Conservation (phyloP, 2,888 invertebrate genomes). For the Hydropsyche betteni region DNA sequence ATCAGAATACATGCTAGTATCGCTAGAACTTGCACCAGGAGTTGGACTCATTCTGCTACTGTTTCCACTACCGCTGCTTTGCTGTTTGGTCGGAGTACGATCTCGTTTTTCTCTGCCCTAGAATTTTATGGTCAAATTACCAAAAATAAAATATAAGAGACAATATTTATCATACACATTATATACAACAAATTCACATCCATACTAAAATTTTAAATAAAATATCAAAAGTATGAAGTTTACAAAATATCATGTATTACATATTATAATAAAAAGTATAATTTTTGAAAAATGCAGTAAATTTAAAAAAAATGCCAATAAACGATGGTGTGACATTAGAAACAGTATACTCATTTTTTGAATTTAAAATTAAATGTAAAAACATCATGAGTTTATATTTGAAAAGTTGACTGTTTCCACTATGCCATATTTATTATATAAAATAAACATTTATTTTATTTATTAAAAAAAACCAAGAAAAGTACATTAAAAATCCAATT, state of each 20-base stretch:
- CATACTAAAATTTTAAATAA: background rate
- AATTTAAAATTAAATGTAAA: too few species aligned
- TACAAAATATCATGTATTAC: constrained; percentile 2
- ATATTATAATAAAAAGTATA: background rate
- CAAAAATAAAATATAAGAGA: background rate
- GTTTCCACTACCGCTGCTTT: constrained; percentile 62
- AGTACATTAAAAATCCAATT: too few species aligned
- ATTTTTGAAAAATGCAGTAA: background rate
- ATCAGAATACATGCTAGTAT: constrained; percentile 70
- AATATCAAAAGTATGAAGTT: background rate
- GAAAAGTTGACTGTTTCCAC: too few species aligned
- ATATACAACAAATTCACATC: constrained; percentile 10
- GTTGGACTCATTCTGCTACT: constrained; percentile 83
- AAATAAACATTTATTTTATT: too few species aligned
- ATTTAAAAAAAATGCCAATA: too few species aligned
- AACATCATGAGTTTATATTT: too few species aligned
- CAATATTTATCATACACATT: too few species aligned
- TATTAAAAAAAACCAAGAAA: too few species aligned
- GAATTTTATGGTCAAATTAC: constrained; percentile 17
- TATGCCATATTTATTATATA: too few species aligned
- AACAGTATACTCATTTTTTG: too few species aligned
- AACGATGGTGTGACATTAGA: too few species aligned
- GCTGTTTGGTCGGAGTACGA: constrained; percentile 72
- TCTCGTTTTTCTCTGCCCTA: constrained; percentile 62
- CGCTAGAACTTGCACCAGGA: constrained; percentile 62